Base-by-base conservation (phyloP, 2,797 vertebrate species). In the Carduelis carduelis region DNA sequence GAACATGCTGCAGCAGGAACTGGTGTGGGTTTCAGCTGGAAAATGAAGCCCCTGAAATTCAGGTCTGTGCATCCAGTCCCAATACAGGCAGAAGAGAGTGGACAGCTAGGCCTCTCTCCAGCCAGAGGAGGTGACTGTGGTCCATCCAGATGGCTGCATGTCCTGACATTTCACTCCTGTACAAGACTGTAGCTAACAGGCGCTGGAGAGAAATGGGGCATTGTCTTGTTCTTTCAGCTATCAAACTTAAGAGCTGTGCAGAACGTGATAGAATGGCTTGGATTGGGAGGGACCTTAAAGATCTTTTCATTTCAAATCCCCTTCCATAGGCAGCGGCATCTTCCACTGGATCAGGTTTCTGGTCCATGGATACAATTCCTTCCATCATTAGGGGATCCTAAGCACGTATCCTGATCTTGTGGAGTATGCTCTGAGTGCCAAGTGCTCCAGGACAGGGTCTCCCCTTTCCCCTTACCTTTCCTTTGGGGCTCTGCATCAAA, bases 101-200 rank as follows among this genome's bases (percentile, higher is more conserved):
- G 65, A 28, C 24, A 65, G 37, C 37, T 27, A 27, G 28, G 30
- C 11, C 27, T 39, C 1, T 0, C 26, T 81, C 15, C 37, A 61
- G 47, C 10, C 17, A 4, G 35, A 3, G 1, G 34, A 34, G 28
- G 39, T 27, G 13, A 11, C 61, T 34, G 16, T 66, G 41, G 22
- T 75, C 27, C 3, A 0, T 75, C 27, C 3, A 0, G 14, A 11
- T 14, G 3, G 8, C 46, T 8, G 2, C 50, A 39, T 8, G 1
- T 18, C 28, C 37, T 2, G 11, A 47, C 26, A 18, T 46, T 44
- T 81, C 16, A 21, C 34, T 71, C 2, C 0, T 14, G 1, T 46
- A 34, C 37, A 68, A 64, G 57, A 30, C 34, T 12, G 0, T 11
- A n/a, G 57, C 35, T 66, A 63, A 55, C 6, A 39, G 24, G 3